Percentiles rank a stretch among this genome's conserved stretches.
These are phyloP conservation scores for Notothenia rossii DNA, from an alignment of 2,113 vertebrate species.

Conservation along the genomic window DNA sequence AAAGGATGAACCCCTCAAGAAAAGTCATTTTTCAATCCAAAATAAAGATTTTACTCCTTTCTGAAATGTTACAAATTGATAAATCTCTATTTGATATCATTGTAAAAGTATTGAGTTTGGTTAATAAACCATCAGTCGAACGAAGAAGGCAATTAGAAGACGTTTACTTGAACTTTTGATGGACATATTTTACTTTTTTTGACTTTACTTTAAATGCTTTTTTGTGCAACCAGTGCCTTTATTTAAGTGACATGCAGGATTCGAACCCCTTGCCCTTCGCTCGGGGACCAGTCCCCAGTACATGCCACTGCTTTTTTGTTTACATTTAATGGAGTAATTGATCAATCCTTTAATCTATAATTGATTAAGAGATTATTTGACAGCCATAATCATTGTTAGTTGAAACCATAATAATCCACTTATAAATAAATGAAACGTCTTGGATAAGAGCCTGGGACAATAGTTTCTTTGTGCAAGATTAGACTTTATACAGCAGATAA, in stretches of 20 bases:
- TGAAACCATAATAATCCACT: neutral
- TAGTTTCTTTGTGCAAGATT: neutral
- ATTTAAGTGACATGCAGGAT: too few species aligned
- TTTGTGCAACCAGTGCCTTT: too few species aligned
- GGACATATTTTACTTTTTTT: too few species aligned
- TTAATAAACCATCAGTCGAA: too few species aligned
- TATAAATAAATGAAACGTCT: neutral
- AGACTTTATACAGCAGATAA: constrained; percentile 2
- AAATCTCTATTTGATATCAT: neutral
- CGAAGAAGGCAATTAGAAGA: too few species aligned
- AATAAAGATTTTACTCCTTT: neutral
- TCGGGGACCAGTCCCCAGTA: too few species aligned
- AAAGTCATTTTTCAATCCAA: too few species aligned
- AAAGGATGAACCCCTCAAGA: too few species aligned
- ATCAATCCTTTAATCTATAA: neutral
- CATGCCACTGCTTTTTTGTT: too few species aligned
- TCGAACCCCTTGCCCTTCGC: too few species aligned
- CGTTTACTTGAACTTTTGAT: too few species aligned
- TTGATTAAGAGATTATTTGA: neutral
- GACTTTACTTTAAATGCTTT: too few species aligned
- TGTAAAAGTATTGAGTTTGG: neutral
- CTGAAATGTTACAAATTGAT: neutral
- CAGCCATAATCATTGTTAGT: neutral
- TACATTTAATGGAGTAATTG: neutral
- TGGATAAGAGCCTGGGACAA: neutral